Evolutionary conservation across 2,113 vertebrate species (phyloP), one percentile per base, ranked within the genome.

Genomic region (Sus scrofa): DNA sequence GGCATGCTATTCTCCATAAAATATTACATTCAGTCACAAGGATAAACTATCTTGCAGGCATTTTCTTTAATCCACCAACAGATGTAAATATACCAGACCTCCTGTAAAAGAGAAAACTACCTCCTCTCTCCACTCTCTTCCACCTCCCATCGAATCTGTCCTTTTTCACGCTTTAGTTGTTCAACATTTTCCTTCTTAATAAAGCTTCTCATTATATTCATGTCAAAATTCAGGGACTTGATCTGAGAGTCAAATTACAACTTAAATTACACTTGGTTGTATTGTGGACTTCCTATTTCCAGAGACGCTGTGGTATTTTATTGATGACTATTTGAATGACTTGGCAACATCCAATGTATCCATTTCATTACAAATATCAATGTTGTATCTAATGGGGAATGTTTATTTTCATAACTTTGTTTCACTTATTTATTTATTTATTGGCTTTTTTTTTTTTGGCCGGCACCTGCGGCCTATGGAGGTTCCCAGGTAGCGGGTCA

Each of bases 21-120:
- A 93, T n/a, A 96, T 92, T 91, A 96, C 88, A 86, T 82, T 75
- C 88, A 97, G 89, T 71, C 74, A 89, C 44, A 30, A 54, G 9
- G 26, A 78, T 84, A 87, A 92, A 90, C 62, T 95, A 34, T 16
- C 87, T 92, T 62, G 11, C 9, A 60, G 63, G 44, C 71, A 77
- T 77, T 94, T 93, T 84, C 79, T 93, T 86, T 86, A 89, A 68
- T 63, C 13, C 74, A 95, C 74, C 71, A 95, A 34, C 67, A 67
- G 84, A 32, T 50, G 15, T 44, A 81, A 68, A 85, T 63, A 39
- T 58, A 56, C 52, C 44, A 85, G 60, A 39, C 27, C 89, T 58
- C 73, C 58, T 37, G 1, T 3, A 20, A 15, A 91, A 95, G 39
- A 94, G 34, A 81, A 74, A 87, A 94, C 81, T 50, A 7, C 44